Evolutionary conservation across 2,113 vertebrate genomes (phyloP), one percentile per base, ranked within the genome.

Genomic region (Percopsis transmontana): DNA sequence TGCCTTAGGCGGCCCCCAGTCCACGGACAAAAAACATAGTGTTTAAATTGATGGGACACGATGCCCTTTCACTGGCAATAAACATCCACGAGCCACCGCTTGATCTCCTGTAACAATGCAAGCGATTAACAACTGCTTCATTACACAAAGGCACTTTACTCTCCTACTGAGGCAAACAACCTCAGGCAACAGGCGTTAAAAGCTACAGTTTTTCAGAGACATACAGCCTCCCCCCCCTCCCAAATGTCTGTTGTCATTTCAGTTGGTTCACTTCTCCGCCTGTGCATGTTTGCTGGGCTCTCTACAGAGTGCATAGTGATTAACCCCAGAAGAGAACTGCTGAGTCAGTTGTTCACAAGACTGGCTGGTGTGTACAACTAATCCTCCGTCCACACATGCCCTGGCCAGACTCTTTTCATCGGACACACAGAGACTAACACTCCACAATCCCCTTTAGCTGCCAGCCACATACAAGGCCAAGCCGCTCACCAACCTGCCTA

Each of bases 41-140:
- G 68, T 80, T 83, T 62, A 19, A 77, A 82, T 2, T 58, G 53
- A 76, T 81, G 45, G 67, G 79, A 76, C 48, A 20, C 63, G 76
- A 63, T 14, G 24, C 11, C 73, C 75, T 83, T 86, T 84, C 79
- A 76, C 70, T 82, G 61, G 74, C 63, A 87, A 69, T 79, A 81
- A 77, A 79, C 82, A 79, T 48, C 61, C 63, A 78, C 47, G 41
- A 72, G 53, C 56, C 62, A 74, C 78, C 14, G 33, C 76, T 81
- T 86, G 76, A 86, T 86, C 76, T 19, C 50, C 68, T 12, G 4
- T 19, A 84, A 87, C 87, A 86, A 86, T 73, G 51, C 23, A 68
- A 60, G 77, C 73, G 80, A 80, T 86, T 83, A 89, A 81, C 80
- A 83, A 58, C 44, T 61, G 79, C 62, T 58, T 73, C 77, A 82